Evolutionary conservation across 2,888 invertebrate genomes (phyloP).

Genomic region (Malthinus flaveolus): DNA sequence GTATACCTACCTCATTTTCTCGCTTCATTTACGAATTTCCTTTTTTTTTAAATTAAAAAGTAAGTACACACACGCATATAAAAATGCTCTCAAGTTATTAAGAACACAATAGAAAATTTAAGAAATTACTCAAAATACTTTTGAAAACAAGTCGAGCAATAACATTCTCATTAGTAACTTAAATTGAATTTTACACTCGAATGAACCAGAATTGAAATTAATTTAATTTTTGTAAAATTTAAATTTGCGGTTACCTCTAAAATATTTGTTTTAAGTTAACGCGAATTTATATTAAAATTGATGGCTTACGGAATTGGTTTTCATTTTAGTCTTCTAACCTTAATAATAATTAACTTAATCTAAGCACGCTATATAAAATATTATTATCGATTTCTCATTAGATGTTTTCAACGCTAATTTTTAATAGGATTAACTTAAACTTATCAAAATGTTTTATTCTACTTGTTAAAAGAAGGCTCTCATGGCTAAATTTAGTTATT

Average conservation of each 20-base stretch:
- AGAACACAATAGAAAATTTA: constrained; percentile 1
- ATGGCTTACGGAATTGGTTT: constrained; percentile 2
- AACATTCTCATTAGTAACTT: constrained; percentile 11
- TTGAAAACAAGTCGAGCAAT: constrained; percentile 14
- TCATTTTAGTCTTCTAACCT: constrained; percentile 3
- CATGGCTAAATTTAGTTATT: neutral
- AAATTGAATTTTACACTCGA: constrained; percentile 18
- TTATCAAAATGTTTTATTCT: constrained; percentile 11
- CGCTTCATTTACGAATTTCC: too few species aligned
- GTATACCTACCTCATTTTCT: neutral
- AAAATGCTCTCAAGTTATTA: neutral
- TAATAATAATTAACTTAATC: constrained; percentile 7
- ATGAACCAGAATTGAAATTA: constrained; percentile 10
- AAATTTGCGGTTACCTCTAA: constrained; percentile 3
- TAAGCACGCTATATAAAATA: constrained; percentile 5
- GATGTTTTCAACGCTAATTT: constrained; percentile 10
- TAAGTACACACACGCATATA: too few species aligned
- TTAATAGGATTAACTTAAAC: constrained; percentile 12
- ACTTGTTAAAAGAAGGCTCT: constrained; percentile 13
- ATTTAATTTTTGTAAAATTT: constrained; percentile 10
- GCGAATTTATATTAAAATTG: constrained; percentile 7
- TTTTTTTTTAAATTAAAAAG: too few species aligned
- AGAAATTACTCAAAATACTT: constrained; percentile 4
- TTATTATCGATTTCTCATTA: constrained; percentile 18
- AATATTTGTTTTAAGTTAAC: constrained; percentile 5